phyloP scores from a whole-genome alignment of 2,797 vertebrate species.

The Graptemys geographica region DNA sequence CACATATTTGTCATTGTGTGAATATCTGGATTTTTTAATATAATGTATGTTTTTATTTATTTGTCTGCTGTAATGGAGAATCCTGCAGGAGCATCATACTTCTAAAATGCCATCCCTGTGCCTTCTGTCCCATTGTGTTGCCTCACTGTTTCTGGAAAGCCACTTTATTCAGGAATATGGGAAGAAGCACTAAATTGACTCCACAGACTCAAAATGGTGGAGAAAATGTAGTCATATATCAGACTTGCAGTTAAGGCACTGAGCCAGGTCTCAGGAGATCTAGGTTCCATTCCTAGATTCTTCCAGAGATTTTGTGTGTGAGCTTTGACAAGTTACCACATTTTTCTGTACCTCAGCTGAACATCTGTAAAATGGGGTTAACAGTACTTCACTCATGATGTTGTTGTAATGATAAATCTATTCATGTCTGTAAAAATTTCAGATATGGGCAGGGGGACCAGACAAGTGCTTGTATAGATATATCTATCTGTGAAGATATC shows the following conservation, averaged over 20 bases:
- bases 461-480: neutral
- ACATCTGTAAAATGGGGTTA: neutral
- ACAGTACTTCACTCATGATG: neutral
- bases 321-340: rapidly evolving
- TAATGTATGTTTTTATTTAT: neutral
- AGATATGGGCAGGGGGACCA: rapidly evolving
- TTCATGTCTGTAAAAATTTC: neutral
- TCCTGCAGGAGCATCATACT: neutral
- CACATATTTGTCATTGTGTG: neutral
- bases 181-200: neutral
- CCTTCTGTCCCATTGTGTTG: rapidly evolving
- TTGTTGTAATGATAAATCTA: rapidly evolving
- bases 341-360: neutral
- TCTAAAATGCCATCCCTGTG: neutral
- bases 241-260: neutral
- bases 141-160: neutral
- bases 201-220: neutral
- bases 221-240: neutral
- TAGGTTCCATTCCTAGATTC: neutral
- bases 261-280: neutral
- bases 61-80: neutral
- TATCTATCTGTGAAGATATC: neutral
- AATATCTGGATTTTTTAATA: neutral
- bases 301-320: neutral
- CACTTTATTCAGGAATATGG: neutral